phyloP scores from a whole-genome alignment of 2,797 vertebrate genomes.

The Ambastaia sidthimunki region DNA sequence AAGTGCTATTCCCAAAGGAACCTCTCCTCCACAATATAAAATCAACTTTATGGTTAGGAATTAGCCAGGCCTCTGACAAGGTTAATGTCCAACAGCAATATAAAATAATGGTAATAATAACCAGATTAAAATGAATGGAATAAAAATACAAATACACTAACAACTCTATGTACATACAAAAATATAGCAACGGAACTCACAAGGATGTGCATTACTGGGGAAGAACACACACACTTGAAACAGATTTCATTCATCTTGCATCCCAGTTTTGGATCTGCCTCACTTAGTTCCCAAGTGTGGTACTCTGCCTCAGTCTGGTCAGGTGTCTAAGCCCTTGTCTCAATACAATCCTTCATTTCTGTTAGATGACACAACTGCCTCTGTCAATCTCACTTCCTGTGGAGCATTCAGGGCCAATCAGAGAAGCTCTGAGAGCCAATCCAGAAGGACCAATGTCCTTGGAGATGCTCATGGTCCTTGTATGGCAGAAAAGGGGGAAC shows the following conservation, averaged over 20 bases:
- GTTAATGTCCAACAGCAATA: conserved; percentile 64
- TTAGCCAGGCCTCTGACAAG: conserved; percentile 57
- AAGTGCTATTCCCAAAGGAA: conserved; percentile 44
- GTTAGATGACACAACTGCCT: conserved; percentile 34
- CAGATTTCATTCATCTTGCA: conserved; percentile 56
- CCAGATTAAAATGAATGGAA: conserved; percentile 74
- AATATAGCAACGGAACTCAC: conserved; percentile 90
- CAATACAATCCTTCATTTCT: conserved; percentile 46
- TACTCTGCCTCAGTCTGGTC: conserved; percentile 49
- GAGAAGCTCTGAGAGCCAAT: conserved; percentile 35
- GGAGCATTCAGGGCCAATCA: conserved; percentile 65
- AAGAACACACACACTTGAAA: conserved; percentile 55
- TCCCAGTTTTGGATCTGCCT: conserved; percentile 52
- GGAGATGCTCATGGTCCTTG: conserved; percentile 49
- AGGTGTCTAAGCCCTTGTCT: conserved; percentile 50
- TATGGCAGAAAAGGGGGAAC: conserved; percentile 37
- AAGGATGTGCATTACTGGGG: conserved; percentile 67
- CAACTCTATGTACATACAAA: conserved; percentile 86
- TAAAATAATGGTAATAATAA: conserved; percentile 63
- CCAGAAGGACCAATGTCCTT: conserved; percentile 45
- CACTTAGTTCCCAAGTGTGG: conserved; percentile 50
- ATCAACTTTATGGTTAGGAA: conserved; percentile 51
- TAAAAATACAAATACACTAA: conserved; percentile 78
- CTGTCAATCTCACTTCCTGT: conserved; percentile 59
- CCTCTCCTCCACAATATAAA: conserved; percentile 56